Percentiles rank a stretch among this genome's conserved stretches.
phyloP scores from a whole-genome alignment of 1,140 invertebrate species.

The Chironomus tepperi region DNA sequence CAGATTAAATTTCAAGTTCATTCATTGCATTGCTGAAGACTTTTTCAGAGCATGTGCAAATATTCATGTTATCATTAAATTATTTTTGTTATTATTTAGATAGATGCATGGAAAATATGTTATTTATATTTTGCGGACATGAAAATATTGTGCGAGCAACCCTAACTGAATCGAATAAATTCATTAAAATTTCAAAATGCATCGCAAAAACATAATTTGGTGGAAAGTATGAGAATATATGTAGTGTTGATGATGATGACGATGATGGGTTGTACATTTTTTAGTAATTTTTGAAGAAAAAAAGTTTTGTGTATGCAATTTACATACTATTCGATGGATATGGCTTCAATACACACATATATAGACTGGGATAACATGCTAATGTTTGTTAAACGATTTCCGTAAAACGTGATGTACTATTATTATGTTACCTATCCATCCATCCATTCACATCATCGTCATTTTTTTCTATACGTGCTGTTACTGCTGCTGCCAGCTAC shows the following conservation, averaged over 20 bases:
- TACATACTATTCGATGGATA: background rate
- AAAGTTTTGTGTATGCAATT: background rate
- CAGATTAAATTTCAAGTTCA: no score
- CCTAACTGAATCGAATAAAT: background rate
- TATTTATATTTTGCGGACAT: background rate
- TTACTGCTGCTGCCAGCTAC: background rate
- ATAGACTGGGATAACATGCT: background rate
- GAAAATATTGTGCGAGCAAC: background rate
- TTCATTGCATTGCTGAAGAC: no score
- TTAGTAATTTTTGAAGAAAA: background rate
- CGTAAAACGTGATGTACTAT: conserved; percentile 7
- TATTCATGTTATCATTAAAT: background rate
- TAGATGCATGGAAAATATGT: background rate
- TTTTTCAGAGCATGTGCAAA: background rate
- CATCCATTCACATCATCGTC: background rate
- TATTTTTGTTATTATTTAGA: conserved; percentile 1
- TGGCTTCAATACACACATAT: no score
- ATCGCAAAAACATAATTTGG: background rate
- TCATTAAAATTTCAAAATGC: background rate
- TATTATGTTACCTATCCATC: conserved; percentile 3
- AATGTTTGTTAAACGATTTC: conserved; percentile 14
- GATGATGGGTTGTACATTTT: background rate
- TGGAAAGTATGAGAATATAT: background rate
- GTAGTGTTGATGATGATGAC: background rate
- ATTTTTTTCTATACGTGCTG: background rate